Base-by-base conservation (phyloP, 1,140 invertebrate species). In the Cherax destructor region DNA sequence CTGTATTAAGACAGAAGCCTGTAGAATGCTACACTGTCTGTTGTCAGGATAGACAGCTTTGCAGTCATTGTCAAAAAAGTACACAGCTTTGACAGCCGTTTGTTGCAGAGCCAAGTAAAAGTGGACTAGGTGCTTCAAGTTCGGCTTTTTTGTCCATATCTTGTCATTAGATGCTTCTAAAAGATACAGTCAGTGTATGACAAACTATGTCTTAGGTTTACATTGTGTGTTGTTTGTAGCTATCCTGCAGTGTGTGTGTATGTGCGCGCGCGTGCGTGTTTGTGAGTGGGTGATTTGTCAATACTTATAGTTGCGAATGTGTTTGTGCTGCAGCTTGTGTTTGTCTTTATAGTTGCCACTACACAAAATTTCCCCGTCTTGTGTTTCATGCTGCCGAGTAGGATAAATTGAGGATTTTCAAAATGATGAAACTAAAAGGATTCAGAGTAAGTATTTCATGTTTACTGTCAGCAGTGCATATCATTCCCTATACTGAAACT, bases 371-470 rank as follows among this genome's bases (percentile, higher is more conserved):
- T 13, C 52, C 61, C 69, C 65, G 65, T 85, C 52, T 59, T 77
- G 80, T 83, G 69, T 93, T 91, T 80, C 89, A 91, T 81, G 89
- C 89, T 91, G 89, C 89, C 10, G 41, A 85, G n/a, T 91, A 91
- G 89, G 89, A 91, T 86, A 91, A 79, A 91, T 61, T 91, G 74
- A 91, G 72, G 74, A 91, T 91, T 72, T 91, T 91, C 90, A 91
- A 87, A 91, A 78, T 91, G 90, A 86, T 91, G 76, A 91, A 86
- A 77, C 78, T 91, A 50, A 91, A 91, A 83, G 90, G 90, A 52
- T 83, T 91, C 84, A 91, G 83, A 84, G 90, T 91, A 86, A 80
- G 90, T 81, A 81, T 74, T 56, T 30, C 50, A 65, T 59, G 59
- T 59, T 47, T 72, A 16, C 10, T 85, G 16, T 56, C 13, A 13